phyloP scores from a whole-genome alignment of 2,888 invertebrate species.

The Seladonia tumulorum region DNA sequence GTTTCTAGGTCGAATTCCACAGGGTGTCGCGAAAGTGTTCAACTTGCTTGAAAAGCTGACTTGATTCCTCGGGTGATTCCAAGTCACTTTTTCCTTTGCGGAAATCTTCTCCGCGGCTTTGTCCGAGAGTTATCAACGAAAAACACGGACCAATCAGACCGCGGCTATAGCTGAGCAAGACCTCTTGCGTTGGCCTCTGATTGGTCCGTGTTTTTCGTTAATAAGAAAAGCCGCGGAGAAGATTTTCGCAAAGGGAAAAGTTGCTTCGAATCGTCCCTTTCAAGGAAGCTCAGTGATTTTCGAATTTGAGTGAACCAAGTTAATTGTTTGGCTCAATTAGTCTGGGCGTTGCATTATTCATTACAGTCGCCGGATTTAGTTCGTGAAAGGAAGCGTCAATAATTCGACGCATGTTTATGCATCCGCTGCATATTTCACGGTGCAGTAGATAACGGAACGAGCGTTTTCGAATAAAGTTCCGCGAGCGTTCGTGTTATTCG shows the following conservation, averaged over 20 bases:
- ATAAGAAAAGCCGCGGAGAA: no score
- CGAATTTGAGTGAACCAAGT: background rate
- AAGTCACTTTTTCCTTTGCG: background rate
- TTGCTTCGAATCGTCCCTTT: background rate
- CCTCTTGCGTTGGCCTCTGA: no score
- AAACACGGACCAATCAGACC: no score
- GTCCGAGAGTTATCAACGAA: no score
- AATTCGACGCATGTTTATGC: background rate
- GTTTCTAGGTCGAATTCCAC: background rate
- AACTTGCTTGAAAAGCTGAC: no score
- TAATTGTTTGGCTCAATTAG: background rate
- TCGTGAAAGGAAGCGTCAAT: background rate
- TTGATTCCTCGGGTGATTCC: background rate
- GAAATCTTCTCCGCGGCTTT: background rate
- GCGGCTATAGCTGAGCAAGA: no score
- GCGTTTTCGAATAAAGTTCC: background rate
- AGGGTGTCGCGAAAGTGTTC: background rate
- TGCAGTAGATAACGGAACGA: background rate
- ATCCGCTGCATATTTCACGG: background rate
- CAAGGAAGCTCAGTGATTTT: background rate
- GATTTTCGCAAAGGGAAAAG: no score
- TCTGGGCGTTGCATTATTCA: background rate
- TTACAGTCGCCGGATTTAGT: background rate
- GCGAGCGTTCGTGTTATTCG: background rate
- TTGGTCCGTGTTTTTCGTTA: no score